phyloP scores from a whole-genome alignment of 2,888 invertebrate genomes.

The Megalurothrips usitatus region DNA sequence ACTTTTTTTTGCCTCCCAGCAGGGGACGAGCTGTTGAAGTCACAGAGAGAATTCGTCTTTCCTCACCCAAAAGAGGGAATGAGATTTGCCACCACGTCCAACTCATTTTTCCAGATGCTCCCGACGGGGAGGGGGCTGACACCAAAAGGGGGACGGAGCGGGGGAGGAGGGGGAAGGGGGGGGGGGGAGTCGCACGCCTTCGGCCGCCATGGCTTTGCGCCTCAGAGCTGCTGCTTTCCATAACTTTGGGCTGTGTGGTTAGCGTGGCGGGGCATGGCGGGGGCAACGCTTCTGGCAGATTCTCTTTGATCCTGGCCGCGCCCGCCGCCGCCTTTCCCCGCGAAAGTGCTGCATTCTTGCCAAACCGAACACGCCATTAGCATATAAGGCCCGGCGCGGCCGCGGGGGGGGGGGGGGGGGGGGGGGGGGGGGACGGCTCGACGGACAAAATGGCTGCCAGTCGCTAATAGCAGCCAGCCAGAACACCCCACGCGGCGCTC shows the following conservation, averaged over 20 bases:
- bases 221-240: not conserved
- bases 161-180: not conserved
- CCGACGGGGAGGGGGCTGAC: not conserved
- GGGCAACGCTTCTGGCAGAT: not conserved
- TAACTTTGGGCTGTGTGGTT: slow-evolving; percentile 14
- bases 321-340: not conserved
- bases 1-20: too few relatives aligned
- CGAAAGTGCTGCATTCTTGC: slow-evolving; percentile 23
- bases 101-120: not conserved
- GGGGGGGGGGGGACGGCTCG: not conserved
- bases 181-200: not conserved
- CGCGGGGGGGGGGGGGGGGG: not conserved
- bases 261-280: not conserved
- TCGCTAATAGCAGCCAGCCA: not conserved
- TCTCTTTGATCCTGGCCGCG: not conserved
- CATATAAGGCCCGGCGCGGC: not conserved
- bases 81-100: too few relatives aligned
- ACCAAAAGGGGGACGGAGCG: not conserved
- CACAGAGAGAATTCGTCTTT: too few relatives aligned
- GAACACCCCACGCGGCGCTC: too few relatives aligned
- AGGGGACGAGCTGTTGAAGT: too few relatives aligned
- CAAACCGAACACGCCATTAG: slow-evolving; percentile 18
- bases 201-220: not conserved
- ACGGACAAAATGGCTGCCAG: not conserved
- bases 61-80: too few relatives aligned